Percentiles rank a stretch among this genome's conserved stretches.
phyloP scores from a whole-genome alignment of 2,888 invertebrate genomes.

The Aphidoletes aphidimyza region DNA sequence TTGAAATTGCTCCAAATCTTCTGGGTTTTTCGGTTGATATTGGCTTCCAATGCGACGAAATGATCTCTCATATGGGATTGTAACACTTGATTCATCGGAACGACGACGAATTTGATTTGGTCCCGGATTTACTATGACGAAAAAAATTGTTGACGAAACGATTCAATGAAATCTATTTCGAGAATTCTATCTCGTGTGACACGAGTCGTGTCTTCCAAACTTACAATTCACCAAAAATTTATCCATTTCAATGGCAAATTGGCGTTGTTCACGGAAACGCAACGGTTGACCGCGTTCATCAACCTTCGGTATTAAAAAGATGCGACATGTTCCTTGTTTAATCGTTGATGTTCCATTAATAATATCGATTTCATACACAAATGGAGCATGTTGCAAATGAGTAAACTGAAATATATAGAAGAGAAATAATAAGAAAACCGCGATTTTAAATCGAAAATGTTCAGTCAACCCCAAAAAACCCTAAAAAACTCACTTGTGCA shows the following conservation, averaged over 20 bases:
- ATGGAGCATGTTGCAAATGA: slow-evolving; percentile 77
- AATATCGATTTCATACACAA: slow-evolving; percentile 71
- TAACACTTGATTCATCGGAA: slow-evolving; percentile 80
- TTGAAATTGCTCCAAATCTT: slow-evolving; percentile 63
- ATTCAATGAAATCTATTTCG: not conserved
- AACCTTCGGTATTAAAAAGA: slow-evolving; percentile 76
- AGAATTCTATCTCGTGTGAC: not conserved
- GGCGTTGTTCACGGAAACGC: slow-evolving; percentile 73
- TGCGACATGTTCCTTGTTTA: slow-evolving; percentile 65
- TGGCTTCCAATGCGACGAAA: slow-evolving; percentile 76
- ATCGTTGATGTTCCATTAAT: slow-evolving; percentile 66
- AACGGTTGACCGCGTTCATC: slow-evolving; percentile 77
- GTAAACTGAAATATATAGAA: slow-evolving; percentile 66
- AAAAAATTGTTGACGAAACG: not conserved
- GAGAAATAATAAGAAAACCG: not conserved
- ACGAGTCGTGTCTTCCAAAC: slow-evolving; percentile 60
- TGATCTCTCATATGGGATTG: slow-evolving; percentile 83
- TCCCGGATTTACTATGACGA: slow-evolving; percentile 74
- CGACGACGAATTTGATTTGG: slow-evolving; percentile 73
- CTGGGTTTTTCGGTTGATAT: slow-evolving; percentile 67
- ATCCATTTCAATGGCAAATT: slow-evolving; percentile 79
- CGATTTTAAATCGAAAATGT: not conserved
- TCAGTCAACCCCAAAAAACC: slow-evolving; percentile 62
- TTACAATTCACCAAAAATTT: slow-evolving; percentile 75
- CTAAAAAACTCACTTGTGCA: slow-evolving; percentile 63